phyloP scores from a whole-genome alignment of 1,140 invertebrate genomes.

The Melitaea cinxia region DNA sequence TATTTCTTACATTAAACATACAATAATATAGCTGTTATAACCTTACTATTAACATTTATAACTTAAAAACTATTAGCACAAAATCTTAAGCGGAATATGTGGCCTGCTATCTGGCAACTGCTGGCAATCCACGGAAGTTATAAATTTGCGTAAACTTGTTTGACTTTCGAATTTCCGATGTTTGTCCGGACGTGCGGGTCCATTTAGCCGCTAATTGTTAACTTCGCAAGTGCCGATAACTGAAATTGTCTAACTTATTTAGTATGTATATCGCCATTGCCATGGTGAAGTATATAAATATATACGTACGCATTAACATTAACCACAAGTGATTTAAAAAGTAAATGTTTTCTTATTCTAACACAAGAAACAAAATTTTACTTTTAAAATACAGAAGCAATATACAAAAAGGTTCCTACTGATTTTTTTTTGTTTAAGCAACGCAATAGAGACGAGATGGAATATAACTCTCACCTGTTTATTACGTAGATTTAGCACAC shows the following conservation, averaged over 20 bases:
- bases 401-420: conserved; percentile 19
- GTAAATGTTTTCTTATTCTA: not conserved
- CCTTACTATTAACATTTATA: not conserved
- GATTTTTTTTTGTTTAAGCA: conserved; percentile 32
- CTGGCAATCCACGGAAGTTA: conserved; percentile 66
- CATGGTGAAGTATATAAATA: not conserved
- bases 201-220: conserved; percentile 69
- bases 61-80: conserved; percentile 1
- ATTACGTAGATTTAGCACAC: conserved; percentile 35
- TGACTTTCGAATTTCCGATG: conserved; percentile 73
- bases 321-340: not conserved
- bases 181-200: conserved; percentile 75
- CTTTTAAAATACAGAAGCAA: conserved; percentile 5
- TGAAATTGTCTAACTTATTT: conserved; percentile 33
- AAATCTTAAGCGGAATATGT: conserved; percentile 17
- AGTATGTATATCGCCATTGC: not conserved
- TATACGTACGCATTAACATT: not conserved
- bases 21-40: not conserved
- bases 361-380: not conserved
- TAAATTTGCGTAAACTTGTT: conserved; percentile 78
- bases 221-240: conserved; percentile 49
- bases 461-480: conserved; percentile 37
- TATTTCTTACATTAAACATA: too few species aligned
- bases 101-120: conserved; percentile 32
- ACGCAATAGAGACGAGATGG: conserved; percentile 13